Evolutionary conservation across 2,888 invertebrate genomes (phyloP), one percentile per base, ranked within the genome.

Genomic region (Pristionchus mayeri): DNA sequence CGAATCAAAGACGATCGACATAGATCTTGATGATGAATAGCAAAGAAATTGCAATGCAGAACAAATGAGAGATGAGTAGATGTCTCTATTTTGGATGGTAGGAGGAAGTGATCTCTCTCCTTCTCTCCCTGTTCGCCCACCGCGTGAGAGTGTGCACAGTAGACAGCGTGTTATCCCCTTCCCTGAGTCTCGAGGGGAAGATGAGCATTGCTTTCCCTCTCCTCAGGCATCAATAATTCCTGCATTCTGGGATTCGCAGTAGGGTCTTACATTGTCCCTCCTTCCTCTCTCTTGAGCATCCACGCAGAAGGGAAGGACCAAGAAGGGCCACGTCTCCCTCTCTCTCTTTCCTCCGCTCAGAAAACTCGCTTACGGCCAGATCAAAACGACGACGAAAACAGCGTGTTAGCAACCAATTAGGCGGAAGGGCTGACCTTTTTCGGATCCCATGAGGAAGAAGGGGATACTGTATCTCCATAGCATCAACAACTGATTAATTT

Each of bases 381-480:
- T 63, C 63, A 63, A 3, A 63, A 34, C 1, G 54, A 11, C 9
- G 13, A 18, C 27, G 30, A 63, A 63, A 27, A 63, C 24, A 7
- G 60, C 60, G 60, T 60, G 60, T 60, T 60, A 60, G 60, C 27
- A 4, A n/a, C 63, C 63, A 63, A 60, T 60, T 60, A 30, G 24
- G 60, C 16, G 67, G 13, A 63, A 67, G n/a, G n/a, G n/a, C n/a
- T n/a, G n/a, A n/a, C n/a, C n/a, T n/a, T n/a, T n/a, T n/a, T n/a
- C n/a, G n/a, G n/a, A n/a, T n/a, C n/a, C n/a, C n/a, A n/a, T n/a
- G 54, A n/a, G 54, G 54, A 18, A 54, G 54, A 54, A 54, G 3
- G 40, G 24, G 24, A 37, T 40, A 71, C 71, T 0, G 63, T 63
- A 63, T 7, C 34, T 13, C 13, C 44, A 54, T 24, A 9, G 40